Evolutionary conservation across 92 coral and sea anemone genomes (phyloP), one percentile per base, ranked within the genome.

Genomic region (Epizoanthus scotinus): DNA sequence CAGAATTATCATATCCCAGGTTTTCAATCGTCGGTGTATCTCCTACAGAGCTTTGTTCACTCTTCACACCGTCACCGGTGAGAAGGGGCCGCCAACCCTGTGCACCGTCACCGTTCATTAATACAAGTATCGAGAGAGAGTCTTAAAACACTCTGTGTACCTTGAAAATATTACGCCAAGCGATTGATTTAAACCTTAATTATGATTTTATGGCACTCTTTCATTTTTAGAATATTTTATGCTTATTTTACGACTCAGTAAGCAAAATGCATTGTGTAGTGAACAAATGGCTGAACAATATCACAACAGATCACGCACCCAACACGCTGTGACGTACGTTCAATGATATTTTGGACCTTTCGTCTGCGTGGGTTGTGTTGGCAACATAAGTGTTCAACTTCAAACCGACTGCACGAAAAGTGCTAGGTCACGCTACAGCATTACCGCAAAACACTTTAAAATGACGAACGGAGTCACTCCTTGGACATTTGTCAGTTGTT

Each of bases 181-280:
- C 44, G 31, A 9, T 64, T 29, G 20, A 64, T 64, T 64, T 64
- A 3, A n/a, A 56, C 19, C 65, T 55, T 36, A 26, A 24, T 8
- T 75, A 57, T 6, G 19, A 75, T 6, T 22, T 58, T 31, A 40
- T 75, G 56, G 40, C 67, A 75, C 68, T 59, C 31, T 20, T 40
- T 12, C 68, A 75, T 38, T 13, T 59, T 75, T 9, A 31, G 57
- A 58, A 75, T 75, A 75, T 75, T 75, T 55, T 59, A 67, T 36
- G 67, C 81, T 75, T 68, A 75, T 75, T 75, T 75, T 75, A 63
- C 81, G 81, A 75, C 42, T 19, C 34, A 75, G 22, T 75, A 22
- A 20, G 27, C 81, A 75, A 20, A 6, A 5, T 58, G 40, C 49
- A 75, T 75, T 75, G 81, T 59, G 19, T 31, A 26, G 49, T 15